These are phyloP conservation scores for Melitaea cinxia DNA, from an alignment of 1,140 invertebrate species.

Conservation along the genomic window DNA sequence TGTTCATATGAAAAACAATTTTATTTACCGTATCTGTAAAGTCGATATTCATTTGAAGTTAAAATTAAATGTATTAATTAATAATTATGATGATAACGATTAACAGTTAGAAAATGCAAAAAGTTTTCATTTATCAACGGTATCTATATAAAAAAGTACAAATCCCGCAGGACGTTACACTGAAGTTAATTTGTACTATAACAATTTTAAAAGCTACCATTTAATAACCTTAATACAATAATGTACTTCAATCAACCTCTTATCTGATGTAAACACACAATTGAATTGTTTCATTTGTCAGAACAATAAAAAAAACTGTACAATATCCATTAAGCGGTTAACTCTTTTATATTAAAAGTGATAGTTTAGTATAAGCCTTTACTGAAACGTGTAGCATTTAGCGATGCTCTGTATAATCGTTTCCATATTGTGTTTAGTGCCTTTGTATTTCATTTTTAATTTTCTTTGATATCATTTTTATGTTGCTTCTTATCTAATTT, in stretches of 20 bases:
- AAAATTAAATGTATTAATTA: no score
- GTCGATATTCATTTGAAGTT: no score
- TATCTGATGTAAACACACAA: constrained; percentile 8
- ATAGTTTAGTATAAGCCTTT: constrained; percentile 7
- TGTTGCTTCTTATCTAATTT: no score
- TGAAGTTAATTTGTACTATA: no score
- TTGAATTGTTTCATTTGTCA: constrained; percentile 14
- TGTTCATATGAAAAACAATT: no score
- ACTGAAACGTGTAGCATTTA: not conserved
- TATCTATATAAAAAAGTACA: no score
- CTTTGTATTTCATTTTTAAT: not conserved
- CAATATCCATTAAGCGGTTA: constrained; percentile 19
- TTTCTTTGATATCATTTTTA: not conserved
- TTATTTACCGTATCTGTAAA: no score
- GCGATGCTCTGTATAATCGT: not conserved
- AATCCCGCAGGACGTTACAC: no score
- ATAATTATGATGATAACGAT: no score
- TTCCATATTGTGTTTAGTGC: not conserved
- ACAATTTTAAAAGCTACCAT: not conserved
- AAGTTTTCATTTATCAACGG: no score
- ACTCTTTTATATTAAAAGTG: constrained; percentile 20
- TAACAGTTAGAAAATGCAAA: no score
- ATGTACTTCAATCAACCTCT: constrained; percentile 3
- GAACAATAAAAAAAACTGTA: constrained; percentile 16
- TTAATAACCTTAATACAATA: not conserved